Conservation (phyloP, 92 coral and sea anemone species). For the Epizoanthus fatuus region DNA sequence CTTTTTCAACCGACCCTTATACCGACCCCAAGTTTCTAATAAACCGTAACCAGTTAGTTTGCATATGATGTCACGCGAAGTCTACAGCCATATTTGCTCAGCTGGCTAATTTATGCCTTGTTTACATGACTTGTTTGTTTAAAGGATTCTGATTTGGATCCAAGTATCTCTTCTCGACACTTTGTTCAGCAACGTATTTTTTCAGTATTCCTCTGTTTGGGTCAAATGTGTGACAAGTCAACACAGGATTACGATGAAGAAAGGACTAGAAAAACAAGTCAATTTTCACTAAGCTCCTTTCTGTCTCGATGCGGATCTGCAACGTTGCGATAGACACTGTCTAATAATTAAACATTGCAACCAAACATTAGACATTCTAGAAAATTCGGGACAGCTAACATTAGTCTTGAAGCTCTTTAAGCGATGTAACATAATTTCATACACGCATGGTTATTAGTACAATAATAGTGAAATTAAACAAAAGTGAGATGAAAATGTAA, state of each 20-base stretch:
- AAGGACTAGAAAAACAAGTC: neutral
- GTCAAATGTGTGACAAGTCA: neutral
- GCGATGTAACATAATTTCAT: too few relatives aligned
- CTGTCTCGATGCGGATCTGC: neutral
- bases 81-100: too few relatives aligned
- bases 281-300: neutral
- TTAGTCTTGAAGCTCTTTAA: too few relatives aligned
- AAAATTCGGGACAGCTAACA: neutral
- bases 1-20: constrained; percentile 19
- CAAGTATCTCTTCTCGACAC: neutral
- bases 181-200: neutral
- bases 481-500: too few relatives aligned
- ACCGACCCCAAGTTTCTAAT: constrained; percentile 27
- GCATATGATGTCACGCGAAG: constrained; percentile 45
- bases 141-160: neutral
- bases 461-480: too few relatives aligned
- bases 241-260: neutral
- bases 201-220: neutral
- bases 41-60: constrained; percentile 5
- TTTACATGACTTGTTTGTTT: neutral
- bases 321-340: neutral
- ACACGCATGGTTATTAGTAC: too few relatives aligned
- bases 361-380: neutral
- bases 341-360: neutral
- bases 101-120: too few relatives aligned